These are phyloP conservation scores for Parnassius mnemosyne DNA, from an alignment of 2,888 invertebrate genomes.

Conservation along the genomic window DNA sequence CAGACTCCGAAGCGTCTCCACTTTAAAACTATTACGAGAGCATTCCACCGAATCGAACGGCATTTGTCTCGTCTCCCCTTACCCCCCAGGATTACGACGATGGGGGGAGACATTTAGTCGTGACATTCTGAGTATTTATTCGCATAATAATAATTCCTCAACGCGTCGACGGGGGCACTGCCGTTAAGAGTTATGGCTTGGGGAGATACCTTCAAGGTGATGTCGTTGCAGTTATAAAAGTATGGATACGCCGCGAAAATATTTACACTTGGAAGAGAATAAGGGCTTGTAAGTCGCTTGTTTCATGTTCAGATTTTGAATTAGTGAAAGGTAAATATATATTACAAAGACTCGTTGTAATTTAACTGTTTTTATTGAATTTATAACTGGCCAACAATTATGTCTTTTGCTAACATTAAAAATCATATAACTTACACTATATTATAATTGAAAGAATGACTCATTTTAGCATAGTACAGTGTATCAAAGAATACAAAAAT, in stretches of 20 bases:
- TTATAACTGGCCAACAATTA: too few species aligned
- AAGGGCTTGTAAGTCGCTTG: too few species aligned
- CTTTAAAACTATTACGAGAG: conserved; percentile 57
- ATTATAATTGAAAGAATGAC: too few species aligned
- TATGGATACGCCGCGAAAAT: conserved; percentile 43
- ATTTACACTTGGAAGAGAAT: conserved; percentile 18
- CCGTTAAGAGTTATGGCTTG: conserved; percentile 73
- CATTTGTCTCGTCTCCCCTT: conserved; percentile 40
- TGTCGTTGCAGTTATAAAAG: conserved; percentile 36
- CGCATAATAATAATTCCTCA: conserved; percentile 84
- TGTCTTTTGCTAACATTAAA: too few species aligned
- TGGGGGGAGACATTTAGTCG: conserved; percentile 79
- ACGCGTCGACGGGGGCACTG: conserved; percentile 72
- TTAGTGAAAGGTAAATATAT: too few species aligned
- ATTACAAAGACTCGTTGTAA: too few species aligned
- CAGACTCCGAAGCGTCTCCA: conserved; percentile 40
- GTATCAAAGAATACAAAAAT: too few species aligned
- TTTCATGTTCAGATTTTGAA: too few species aligned
- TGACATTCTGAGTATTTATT: conserved; percentile 84
- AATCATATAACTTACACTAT: too few species aligned
- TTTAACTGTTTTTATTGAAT: too few species aligned
- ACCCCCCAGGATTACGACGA: conserved; percentile 52
- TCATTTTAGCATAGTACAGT: too few species aligned
- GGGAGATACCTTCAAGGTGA: conserved; percentile 74
- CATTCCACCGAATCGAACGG: conserved; percentile 53